Conservation (phyloP, 2,888 invertebrate species). For the Ceramica pisi region DNA sequence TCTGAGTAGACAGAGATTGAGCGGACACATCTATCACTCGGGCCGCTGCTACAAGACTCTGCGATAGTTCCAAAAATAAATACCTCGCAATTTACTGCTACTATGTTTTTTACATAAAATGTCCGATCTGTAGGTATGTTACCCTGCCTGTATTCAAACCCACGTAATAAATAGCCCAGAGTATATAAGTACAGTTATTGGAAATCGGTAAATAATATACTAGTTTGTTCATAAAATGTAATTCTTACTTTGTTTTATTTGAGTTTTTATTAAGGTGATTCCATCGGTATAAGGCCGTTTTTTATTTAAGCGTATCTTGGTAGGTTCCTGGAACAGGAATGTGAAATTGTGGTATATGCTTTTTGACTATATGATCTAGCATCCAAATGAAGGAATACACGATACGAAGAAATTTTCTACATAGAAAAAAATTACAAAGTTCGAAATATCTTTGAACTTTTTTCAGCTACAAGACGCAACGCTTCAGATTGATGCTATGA, state of each 20-base stretch:
- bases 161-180: conserved; percentile 31
- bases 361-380: too few relatives aligned
- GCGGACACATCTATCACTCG: conserved; percentile 79
- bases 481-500: too few relatives aligned
- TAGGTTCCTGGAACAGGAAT: too few relatives aligned
- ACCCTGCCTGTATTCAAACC: neutral
- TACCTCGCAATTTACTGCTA: conserved; percentile 60
- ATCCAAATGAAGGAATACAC: too few relatives aligned
- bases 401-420: too few relatives aligned
- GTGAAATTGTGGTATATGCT: too few relatives aligned
- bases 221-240: neutral
- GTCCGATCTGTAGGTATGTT: neutral
- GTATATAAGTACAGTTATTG: conserved; percentile 16
- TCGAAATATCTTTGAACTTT: too few relatives aligned
- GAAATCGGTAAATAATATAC: conserved; percentile 2
- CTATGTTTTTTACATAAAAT: conserved; percentile 30
- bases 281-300: too few relatives aligned
- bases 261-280: too few relatives aligned
- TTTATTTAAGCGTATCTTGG: too few relatives aligned
- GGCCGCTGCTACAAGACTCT: conserved; percentile 66
- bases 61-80: conserved; percentile 69
- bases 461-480: too few relatives aligned
- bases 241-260: conserved; percentile 22
- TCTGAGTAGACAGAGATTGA: conserved; percentile 83
- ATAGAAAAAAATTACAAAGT: too few relatives aligned